phyloP scores from a whole-genome alignment of 2,888 invertebrate species.

The Sesamia inferens region DNA sequence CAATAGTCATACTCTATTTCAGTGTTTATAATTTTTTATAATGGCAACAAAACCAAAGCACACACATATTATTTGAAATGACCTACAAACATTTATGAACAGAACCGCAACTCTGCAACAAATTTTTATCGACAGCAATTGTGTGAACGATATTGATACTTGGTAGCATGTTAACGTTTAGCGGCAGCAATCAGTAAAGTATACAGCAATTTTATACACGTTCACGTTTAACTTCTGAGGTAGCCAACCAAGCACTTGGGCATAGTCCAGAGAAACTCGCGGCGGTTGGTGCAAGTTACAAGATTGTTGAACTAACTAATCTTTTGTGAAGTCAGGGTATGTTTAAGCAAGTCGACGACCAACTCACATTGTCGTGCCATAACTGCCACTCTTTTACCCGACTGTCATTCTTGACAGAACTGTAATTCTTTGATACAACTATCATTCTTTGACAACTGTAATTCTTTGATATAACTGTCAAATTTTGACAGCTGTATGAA shows the following conservation, averaged over 20 bases:
- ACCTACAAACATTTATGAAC: background rate
- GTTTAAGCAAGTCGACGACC: background rate
- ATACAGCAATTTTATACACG: conserved; percentile 83
- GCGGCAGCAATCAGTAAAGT: conserved; percentile 83
- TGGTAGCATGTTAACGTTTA: conserved; percentile 57
- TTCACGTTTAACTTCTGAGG: conserved; percentile 82
- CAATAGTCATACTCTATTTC: no score
- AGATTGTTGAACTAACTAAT: background rate
- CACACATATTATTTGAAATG: background rate
- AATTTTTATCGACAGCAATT: conserved; percentile 29
- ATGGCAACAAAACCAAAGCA: background rate
- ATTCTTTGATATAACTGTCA: no score
- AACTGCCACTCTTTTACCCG: no score
- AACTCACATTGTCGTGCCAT: background rate
- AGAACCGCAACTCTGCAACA: background rate
- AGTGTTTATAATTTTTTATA: background rate
- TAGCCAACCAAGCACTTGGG: conserved; percentile 81
- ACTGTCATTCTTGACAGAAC: no score
- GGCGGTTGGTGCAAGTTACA: conserved; percentile 61
- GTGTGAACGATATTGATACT: conserved; percentile 33
- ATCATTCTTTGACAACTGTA: no score
- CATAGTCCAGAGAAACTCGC: conserved; percentile 76
- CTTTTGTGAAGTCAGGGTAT: background rate
- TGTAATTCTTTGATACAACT: no score
- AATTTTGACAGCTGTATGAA: background rate